Evolutionary conservation across 1,140 invertebrate species (phyloP), one percentile per base, ranked within the genome.

Genomic region (Condylostylus longicornis): DNA sequence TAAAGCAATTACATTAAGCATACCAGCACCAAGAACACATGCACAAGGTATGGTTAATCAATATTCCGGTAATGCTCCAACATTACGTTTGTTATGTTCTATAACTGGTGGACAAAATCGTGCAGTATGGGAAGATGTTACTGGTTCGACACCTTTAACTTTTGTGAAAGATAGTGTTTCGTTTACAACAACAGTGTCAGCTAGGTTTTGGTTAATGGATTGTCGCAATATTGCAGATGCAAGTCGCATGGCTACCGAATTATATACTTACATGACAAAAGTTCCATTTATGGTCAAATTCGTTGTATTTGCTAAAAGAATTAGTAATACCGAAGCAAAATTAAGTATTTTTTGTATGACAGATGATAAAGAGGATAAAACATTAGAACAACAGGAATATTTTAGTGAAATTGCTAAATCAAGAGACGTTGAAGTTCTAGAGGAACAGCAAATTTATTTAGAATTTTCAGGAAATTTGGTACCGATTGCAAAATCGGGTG

Each of bases 141-240:
- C 95, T 5, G 93, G 93, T 20, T 94, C 89, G 29, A 98, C 94
- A 3, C 91, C 93, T 2, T 68, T 98, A 23, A 91, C 90, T 1
- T 96, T 98, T 61, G 85, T 95, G 46, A 97, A 97, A 49, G 90
- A 98, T 56, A 94, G 88, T 55, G 91, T 98, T 1, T 96, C 91
- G 12, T 99, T 99, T 62, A 98, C 95, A 0, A 98, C 96, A 1
- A 98, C 94, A 4, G 94, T 98, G 1, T 98, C 95, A 2, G 96
- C 95, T n/a, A 72, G 93, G 51, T 99, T 98, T 66, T 98, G 95
- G 93, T 65, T 99, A 18, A 98, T 99, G 75, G 96, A 99, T 62
- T 98, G 93, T 54, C 74, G 95, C 49, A 95, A 98, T 60, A 77
- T 95, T 14, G 73, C 77, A 34, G 93, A 98, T 57, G 90, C 93